Conservation (phyloP, 2,113 vertebrate genomes). For the Perognathus longimembris region DNA sequence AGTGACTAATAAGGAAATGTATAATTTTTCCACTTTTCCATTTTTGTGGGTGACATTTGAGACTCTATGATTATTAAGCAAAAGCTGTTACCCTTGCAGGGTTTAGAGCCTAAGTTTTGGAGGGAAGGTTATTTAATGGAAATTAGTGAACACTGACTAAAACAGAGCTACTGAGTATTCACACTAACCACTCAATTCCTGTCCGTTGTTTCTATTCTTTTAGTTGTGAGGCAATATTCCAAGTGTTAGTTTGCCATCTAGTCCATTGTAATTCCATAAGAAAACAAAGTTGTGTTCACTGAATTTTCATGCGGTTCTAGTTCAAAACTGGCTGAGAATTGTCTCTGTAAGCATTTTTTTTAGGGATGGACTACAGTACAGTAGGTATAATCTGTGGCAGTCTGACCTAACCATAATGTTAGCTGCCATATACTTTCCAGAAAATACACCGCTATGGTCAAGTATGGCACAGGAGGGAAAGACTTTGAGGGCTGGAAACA, state of each 20-base stretch:
- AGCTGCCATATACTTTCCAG: background rate
- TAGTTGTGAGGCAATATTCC: background rate
- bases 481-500: background rate
- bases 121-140: background rate
- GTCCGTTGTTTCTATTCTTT: background rate
- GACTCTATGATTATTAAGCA: background rate
- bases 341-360: background rate
- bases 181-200: background rate
- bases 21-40: background rate
- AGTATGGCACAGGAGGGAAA: background rate
- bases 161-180: background rate
- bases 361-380: background rate
- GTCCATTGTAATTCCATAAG: background rate
- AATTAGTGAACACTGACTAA: background rate
- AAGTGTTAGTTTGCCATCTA: background rate
- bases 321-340: slow-evolving; percentile 14
- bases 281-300: slow-evolving; percentile 16
- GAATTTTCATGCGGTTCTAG: background rate
- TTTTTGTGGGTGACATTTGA: background rate
- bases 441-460: background rate
- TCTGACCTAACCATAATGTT: background rate
- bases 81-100: background rate
- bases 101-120: background rate
- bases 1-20: background rate
- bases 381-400: background rate